These are phyloP conservation scores for Anthophora plumipes DNA, from an alignment of 2,888 invertebrate genomes.

Conservation along the genomic window DNA sequence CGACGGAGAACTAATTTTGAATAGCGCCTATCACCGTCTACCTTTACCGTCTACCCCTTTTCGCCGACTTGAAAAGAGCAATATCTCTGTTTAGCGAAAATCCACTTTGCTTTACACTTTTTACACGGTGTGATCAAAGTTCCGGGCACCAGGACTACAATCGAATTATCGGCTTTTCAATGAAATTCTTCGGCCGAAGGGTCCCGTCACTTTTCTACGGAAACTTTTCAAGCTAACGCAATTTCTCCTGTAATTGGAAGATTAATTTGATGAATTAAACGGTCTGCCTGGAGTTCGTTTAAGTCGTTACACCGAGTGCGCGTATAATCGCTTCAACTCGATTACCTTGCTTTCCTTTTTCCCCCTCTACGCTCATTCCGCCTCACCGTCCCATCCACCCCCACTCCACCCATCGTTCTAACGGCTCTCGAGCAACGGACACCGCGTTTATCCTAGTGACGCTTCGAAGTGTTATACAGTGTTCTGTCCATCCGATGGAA, in stretches of 20 bases:
- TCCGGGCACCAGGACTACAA: conserved; percentile 29
- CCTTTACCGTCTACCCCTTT: background rate
- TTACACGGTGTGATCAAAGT: conserved; percentile 42
- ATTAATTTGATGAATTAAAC: conserved; percentile 55
- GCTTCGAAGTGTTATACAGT: background rate
- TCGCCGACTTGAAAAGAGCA: conserved; percentile 17
- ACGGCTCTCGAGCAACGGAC: background rate
- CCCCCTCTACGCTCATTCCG: too few species aligned
- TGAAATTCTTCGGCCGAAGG: conserved; percentile 55
- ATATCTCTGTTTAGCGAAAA: conserved; percentile 43
- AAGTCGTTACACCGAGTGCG: conserved; percentile 46
- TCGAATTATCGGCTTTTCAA: conserved; percentile 61
- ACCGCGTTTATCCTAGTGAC: conserved; percentile 9
- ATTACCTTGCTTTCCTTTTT: background rate
- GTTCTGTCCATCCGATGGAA: too few species aligned
- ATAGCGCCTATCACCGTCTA: too few species aligned
- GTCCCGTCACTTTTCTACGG: conserved; percentile 28
- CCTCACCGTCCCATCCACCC: too few species aligned
- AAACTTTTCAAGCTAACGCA: conserved; percentile 59
- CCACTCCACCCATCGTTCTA: background rate
- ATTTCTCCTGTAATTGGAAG: conserved; percentile 51
- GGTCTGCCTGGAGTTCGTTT: conserved; percentile 46
- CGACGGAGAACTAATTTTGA: conserved; percentile 15
- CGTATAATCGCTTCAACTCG: conserved; percentile 31
- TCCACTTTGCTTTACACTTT: conserved; percentile 47